A percentile compares a stretch with the other conserved stretches of the same genome.
Conservation (phyloP, 1,140 invertebrate species). For the Campoletis sonorensis region DNA sequence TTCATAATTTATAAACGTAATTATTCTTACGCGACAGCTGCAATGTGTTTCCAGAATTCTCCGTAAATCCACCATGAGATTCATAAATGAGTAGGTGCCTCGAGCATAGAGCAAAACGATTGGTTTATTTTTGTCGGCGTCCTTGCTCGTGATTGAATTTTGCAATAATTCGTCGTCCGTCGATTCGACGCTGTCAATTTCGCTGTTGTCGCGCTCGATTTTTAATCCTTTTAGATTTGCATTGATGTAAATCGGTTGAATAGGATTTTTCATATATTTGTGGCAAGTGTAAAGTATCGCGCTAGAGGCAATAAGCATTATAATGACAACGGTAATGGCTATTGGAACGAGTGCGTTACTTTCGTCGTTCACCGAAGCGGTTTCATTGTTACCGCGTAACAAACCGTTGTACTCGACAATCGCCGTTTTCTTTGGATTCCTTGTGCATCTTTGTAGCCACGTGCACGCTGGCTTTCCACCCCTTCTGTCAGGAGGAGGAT, state of each 20-base stretch:
- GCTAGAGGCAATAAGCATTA: conserved; percentile 46
- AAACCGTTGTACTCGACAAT: conserved; percentile 33
- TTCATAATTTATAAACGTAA: too few species aligned
- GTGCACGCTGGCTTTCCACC: conserved; percentile 45
- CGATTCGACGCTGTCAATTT: conserved; percentile 40
- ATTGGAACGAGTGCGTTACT: conserved; percentile 12
- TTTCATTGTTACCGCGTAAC: background rate
- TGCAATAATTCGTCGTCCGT: conserved; percentile 44
- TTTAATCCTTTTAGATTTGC: conserved; percentile 44
- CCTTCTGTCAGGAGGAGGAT: conserved; percentile 43
- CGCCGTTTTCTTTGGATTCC: background rate
- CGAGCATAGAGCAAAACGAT: conserved; percentile 64
- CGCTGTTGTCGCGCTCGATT: conserved; percentile 20
- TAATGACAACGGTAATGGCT: conserved; percentile 46
- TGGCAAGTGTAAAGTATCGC: conserved; percentile 36
- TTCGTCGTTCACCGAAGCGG: background rate
- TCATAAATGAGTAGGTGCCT: conserved; percentile 60
- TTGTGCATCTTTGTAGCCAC: conserved; percentile 52
- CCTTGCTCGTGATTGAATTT: background rate
- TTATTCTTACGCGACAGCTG: conserved; percentile 60
- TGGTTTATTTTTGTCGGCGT: conserved; percentile 42
- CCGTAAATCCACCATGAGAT: conserved; percentile 62
- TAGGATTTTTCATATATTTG: background rate
- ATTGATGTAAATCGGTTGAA: conserved; percentile 26
- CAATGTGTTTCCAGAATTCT: conserved; percentile 55